phyloP scores from a whole-genome alignment of 2,888 invertebrate genomes.

The Epirrhoe alternata region DNA sequence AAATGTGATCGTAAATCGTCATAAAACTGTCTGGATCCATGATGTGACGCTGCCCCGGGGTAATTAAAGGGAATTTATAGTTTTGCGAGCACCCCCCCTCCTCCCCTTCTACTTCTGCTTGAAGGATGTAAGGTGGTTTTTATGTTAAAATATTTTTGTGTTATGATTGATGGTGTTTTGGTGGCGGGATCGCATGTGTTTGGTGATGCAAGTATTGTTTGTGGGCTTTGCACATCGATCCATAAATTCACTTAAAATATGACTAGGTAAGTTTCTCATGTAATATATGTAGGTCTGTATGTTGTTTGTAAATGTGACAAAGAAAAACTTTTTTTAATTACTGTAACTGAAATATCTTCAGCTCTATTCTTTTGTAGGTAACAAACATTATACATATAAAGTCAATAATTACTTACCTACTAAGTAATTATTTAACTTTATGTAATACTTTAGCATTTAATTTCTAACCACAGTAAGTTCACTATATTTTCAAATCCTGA shows the following conservation, averaged over 20 bases:
- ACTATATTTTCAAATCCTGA: not conserved
- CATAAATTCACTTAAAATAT: not conserved
- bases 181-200: slow-evolving; percentile 31
- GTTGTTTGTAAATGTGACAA: no score
- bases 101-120: slow-evolving; percentile 43
- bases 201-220: slow-evolving; percentile 21
- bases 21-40: slow-evolving; percentile 90
- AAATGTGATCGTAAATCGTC: slow-evolving; percentile 86
- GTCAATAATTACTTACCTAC: no score
- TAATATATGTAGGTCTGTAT: no score
- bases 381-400: no score
- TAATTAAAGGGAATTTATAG: slow-evolving; percentile 86
- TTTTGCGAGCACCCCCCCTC: slow-evolving; percentile 63
- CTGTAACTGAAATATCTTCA: no score
- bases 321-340: no score
- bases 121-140: slow-evolving; percentile 47
- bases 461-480: not conserved
- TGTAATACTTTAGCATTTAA: no score
- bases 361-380: no score
- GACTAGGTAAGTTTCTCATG: not conserved
- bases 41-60: slow-evolving; percentile 88
- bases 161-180: slow-evolving; percentile 47
- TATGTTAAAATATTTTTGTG: slow-evolving; percentile 47
- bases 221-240: slow-evolving; percentile 1
- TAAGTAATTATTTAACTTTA: no score